phyloP scores from a whole-genome alignment of 1,140 invertebrate genomes.

The Ips typographus region DNA sequence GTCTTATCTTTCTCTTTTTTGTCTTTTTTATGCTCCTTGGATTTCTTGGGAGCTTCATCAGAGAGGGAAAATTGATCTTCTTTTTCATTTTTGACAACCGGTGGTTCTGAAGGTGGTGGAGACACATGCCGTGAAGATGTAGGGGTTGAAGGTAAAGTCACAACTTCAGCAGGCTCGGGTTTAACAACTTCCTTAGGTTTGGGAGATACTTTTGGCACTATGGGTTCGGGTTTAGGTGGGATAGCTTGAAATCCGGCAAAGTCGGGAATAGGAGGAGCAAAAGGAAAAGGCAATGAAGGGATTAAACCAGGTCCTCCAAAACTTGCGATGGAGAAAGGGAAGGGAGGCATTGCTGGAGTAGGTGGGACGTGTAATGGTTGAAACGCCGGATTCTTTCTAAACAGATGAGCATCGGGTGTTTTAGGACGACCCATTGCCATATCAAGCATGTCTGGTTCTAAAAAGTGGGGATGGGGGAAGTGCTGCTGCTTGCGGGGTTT shows the following conservation, averaged over 20 bases:
- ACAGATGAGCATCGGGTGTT: constrained; percentile 61
- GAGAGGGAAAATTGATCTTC: neutral
- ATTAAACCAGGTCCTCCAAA: constrained; percentile 61
- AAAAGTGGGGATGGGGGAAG: constrained; percentile 26
- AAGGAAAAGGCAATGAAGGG: constrained; percentile 60
- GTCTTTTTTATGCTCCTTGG: constrained; percentile 70
- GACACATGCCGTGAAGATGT: neutral
- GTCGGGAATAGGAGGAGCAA: constrained; percentile 50
- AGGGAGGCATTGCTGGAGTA: constrained; percentile 55
- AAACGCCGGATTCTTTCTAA: constrained; percentile 44
- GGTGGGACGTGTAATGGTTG: constrained; percentile 35
- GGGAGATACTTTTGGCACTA: constrained; percentile 41
- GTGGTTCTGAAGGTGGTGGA: constrained; percentile 27
- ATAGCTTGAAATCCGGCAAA: constrained; percentile 56
- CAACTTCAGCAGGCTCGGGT: constrained; percentile 38
- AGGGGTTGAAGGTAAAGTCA: constrained; percentile 29
- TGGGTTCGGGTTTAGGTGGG: constrained; percentile 52
- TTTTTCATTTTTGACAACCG: constrained; percentile 19
- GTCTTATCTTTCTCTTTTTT: constrained; percentile 71
- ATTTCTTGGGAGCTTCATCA: constrained; percentile 46
- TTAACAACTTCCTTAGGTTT: constrained; percentile 33
- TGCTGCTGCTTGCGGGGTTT: constrained; percentile 34
- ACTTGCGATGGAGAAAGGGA: constrained; percentile 53
- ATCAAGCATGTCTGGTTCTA: constrained; percentile 40
- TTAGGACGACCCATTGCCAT: constrained; percentile 58